Base-by-base conservation (phyloP, 92 coral and sea anemone genomes). In the Pocillopora grandis region DNA sequence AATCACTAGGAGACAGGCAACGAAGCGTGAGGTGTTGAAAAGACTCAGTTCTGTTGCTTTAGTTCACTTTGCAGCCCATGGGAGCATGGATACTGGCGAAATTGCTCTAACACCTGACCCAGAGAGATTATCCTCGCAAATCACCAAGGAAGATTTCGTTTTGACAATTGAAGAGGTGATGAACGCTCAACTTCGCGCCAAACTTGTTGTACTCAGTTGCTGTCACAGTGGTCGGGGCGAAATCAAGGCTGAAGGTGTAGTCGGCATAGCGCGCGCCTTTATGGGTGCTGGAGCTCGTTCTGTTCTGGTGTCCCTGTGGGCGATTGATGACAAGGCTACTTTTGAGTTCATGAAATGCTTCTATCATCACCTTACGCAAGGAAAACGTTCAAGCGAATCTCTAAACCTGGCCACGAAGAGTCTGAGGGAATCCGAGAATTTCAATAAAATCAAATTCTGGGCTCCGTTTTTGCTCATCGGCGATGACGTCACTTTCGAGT, bases 11-110 rank as follows among this genome's bases (percentile, higher is more conserved):
- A 21, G 20, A 20, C 16, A 62, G 33, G 90, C 90, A 10, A 87
- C 90, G 19, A 87, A 87, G 60, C 19, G 76, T 49, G 75, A 75
- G 13, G 86, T 87, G 9, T 31, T 80, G 82, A 57, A 36, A 3
- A 21, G 59, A n/a, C 84, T 87, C 31, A 13, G 55, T 23, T 75
- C 58, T 9, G 80, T 76, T 76, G 90, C 80, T 33, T 62, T 76
- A 15, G 67, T 76, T 12, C 80, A 76, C 68, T 58, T 76, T 76
- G 80, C 80, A 59, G 80, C 80, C 4, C 80, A 76, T 13, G 80
- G 80, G 2, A 52, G 67, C 55, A 76, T 76, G 80, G 80, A 62
- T 58, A 59, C 80, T 13, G 80, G 80, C 31, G 80, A 76, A 76
- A 37, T 74, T 73, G 67, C 80, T n/a, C 52, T 77, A 58, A 19